Evolutionary conservation across 2,888 invertebrate genomes (phyloP), one percentile per base, ranked within the genome.

Genomic region (Orthonevra nobilis): DNA sequence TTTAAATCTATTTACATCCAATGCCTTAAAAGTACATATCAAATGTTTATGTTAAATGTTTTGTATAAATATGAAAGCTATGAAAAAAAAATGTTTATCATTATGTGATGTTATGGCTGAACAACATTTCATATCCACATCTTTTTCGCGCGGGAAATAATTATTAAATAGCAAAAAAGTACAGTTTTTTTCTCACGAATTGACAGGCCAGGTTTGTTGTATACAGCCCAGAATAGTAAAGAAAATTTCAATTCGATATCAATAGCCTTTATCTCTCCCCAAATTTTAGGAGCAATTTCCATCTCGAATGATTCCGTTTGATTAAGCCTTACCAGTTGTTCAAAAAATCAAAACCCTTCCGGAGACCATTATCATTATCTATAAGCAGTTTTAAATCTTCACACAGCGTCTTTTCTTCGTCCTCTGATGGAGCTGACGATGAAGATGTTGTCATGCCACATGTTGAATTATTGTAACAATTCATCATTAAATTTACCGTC

Each of bases 301-400:
- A 66, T 30, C 40, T 19, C 50, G 42, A 30, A 5, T 14, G 28
- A 20, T 15, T 40, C 14, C 23, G 1, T n/a, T 40, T 12, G 2
- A 28, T 10, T 14, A 23, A 61, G 56, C 56, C 46, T 83, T 83
- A 86, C 86, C 85, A 86, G 64, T 86, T 86, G 69, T 85, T 85
- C n/a, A 86, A 82, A 82, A 86, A 86, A 74, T 86, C 86, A 77
- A 86, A 86, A 44, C 85, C 85, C 28, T 83, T 85, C 19, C 83
- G 81, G 14, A 85, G 60, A 56, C 82, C 83, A 26, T n/a, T n/a
- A n/a, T 82, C 81, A 46, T 84, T 84, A 30, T 82, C 83, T 5
- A 84, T 72, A 23, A 85, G 70, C 42, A 84, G 58, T 40, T 83
- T 82, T 2, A 83, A 81, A 66, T 85, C 84, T 60, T 84, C 84